phyloP scores from a whole-genome alignment of 2,797 vertebrate genomes.

The Syncerus caffer region DNA sequence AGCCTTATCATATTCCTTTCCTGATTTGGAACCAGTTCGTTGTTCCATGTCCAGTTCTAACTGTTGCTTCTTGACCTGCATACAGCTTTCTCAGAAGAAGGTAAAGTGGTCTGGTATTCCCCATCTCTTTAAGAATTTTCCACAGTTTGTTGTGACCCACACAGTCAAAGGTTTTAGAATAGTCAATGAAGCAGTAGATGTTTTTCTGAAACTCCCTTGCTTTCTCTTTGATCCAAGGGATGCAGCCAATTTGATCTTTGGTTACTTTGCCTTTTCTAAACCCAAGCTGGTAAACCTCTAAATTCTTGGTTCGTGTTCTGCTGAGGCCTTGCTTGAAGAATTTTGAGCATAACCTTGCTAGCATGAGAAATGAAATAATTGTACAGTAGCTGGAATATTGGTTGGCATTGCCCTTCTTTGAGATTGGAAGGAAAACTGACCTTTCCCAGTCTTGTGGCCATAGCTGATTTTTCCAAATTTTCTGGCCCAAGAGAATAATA shows the following conservation, averaged over 20 bases:
- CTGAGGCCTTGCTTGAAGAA: not conserved
- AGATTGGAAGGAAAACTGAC: not conserved
- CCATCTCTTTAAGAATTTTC: not conserved
- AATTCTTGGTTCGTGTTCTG: not conserved
- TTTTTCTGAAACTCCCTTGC: not conserved
- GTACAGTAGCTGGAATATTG: not conserved
- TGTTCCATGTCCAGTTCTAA: not conserved
- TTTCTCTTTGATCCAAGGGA: not conserved
- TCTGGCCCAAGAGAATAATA: not conserved
- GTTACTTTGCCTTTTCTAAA: not conserved
- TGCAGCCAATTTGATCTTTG: not conserved
- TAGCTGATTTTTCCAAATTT: not conserved
- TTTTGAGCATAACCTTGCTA: not conserved
- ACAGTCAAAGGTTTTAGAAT: not conserved
- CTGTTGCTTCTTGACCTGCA: not conserved
- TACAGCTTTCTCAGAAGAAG: not conserved
- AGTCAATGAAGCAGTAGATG: not conserved
- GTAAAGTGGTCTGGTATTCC: not conserved
- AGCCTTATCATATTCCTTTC: not conserved
- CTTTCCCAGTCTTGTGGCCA: not conserved
- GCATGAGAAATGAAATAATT: not conserved
- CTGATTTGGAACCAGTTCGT: not conserved
- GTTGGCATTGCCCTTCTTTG: not conserved
- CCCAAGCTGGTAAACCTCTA: not conserved
- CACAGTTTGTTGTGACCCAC: not conserved